phyloP scores from a whole-genome alignment of 2,888 invertebrate species.

The Metallyticus violacea region DNA sequence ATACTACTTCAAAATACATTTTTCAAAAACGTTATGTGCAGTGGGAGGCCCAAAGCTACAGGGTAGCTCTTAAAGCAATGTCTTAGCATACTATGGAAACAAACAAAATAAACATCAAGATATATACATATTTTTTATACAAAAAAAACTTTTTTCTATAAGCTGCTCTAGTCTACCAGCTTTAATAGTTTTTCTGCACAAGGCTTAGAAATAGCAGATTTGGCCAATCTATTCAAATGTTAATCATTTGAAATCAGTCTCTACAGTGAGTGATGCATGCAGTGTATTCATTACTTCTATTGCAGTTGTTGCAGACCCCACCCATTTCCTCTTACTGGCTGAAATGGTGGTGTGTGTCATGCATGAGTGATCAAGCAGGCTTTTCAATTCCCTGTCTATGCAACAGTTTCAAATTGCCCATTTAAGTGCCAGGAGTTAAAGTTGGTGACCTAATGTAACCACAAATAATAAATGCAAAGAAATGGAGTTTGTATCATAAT shows the following conservation, averaged over 20 bases:
- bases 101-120: no score
- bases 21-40: no score
- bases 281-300: background rate
- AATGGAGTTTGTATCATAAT: background rate
- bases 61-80: no score
- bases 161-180: no score
- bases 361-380: background rate
- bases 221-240: background rate
- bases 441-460: background rate
- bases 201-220: background rate
- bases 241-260: background rate
- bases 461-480: background rate
- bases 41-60: no score
- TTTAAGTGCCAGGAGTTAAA: background rate
- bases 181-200: no score
- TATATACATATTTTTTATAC: no score
- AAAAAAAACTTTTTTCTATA: no score
- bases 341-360: background rate
- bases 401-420: background rate
- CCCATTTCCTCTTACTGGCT: background rate
- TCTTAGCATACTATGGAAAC: no score
- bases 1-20: no score
- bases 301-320: background rate
- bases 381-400: background rate
- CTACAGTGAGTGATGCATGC: background rate